Evolutionary conservation across 2,888 invertebrate genomes (phyloP), one percentile per base, ranked within the genome.

Genomic region (Drosophila paranaensis): DNA sequence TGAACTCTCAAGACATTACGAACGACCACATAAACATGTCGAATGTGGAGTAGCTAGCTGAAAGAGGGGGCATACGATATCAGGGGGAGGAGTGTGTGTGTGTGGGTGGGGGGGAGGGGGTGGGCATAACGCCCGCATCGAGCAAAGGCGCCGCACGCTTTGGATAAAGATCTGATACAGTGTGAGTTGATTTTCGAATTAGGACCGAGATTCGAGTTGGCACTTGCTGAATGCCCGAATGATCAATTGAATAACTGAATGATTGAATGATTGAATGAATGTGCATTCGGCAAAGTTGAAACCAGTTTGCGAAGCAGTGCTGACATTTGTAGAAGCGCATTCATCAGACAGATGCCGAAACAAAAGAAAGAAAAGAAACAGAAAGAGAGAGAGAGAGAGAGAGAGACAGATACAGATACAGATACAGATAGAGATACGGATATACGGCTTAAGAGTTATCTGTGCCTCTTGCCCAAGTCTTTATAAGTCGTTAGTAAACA

Each of bases 111-210:
- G 13, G 20, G 20, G 20, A 2, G 40, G 53, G 14, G 11, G 27
- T 6, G 13, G 30, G 3, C 46, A 33, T 40, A 51, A 37, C 51
- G 60, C 77, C 51, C 48, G 60, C 66, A 76, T 50, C 54, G 64
- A 67, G 56, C 58, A 60, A 56, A 60, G 20, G 60, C 65, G 43
- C 43, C 45, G 64, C 62, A 11, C 40, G 39, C 61, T 11, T 39
- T 33, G n/a, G 69, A 78, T 74, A 69, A 74, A 74, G 60, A 78
- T 78, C 65, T 50, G 45, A 46, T 40, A 33, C 45, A 33, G 33
- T 66, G 64, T 63, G 62, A 69, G 69, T 69, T 77, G 74, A 77
- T 70, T 77, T 78, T 74, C 39, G 57, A 77, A 78, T 78, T 74
- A 70, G 74, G 45, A n/a, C 37, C 30, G 42, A 78, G 78, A 77